Conservation (phyloP, 2,797 vertebrate species). For the Crax fasciolata region DNA sequence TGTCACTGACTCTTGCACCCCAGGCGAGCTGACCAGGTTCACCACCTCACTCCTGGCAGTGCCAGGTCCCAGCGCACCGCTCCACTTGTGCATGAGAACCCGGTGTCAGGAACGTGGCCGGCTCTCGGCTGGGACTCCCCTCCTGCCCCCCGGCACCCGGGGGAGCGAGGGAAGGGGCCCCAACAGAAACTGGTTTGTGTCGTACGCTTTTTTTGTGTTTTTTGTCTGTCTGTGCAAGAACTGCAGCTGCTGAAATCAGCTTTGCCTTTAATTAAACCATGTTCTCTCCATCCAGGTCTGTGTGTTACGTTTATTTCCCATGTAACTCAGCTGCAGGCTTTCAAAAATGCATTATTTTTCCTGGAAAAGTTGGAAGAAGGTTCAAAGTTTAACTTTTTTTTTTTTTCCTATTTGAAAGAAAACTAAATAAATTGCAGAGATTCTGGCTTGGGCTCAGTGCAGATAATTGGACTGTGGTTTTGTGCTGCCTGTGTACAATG, state of each 20-base stretch:
- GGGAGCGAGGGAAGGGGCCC: conserved; percentile 70
- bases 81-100: conserved; percentile 86
- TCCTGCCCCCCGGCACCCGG: conserved; percentile 24
- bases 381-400: background rate
- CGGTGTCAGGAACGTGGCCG: conserved; percentile 80
- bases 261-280: conserved; percentile 94
- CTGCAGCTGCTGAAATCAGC: conserved; percentile 91
- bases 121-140: conserved; percentile 61
- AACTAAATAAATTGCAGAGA: background rate
- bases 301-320: conserved; percentile 65
- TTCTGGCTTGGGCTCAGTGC: background rate
- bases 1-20: conserved; percentile 77
- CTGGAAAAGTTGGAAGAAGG: background rate
- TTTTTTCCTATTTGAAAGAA: background rate
- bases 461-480: background rate
- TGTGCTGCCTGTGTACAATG: background rate
- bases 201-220: conserved; percentile 87
- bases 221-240: conserved; percentile 89
- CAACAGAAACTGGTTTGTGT: conserved; percentile 85
- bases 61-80: conserved; percentile 69
- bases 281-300: conserved; percentile 87
- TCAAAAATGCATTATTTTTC: background rate
- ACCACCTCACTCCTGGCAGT: conserved; percentile 46
- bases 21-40: conserved; percentile 68
- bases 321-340: background rate